Evolutionary conservation across 1,140 invertebrate genomes (phyloP).

Genomic region (Lineus longissimus): DNA sequence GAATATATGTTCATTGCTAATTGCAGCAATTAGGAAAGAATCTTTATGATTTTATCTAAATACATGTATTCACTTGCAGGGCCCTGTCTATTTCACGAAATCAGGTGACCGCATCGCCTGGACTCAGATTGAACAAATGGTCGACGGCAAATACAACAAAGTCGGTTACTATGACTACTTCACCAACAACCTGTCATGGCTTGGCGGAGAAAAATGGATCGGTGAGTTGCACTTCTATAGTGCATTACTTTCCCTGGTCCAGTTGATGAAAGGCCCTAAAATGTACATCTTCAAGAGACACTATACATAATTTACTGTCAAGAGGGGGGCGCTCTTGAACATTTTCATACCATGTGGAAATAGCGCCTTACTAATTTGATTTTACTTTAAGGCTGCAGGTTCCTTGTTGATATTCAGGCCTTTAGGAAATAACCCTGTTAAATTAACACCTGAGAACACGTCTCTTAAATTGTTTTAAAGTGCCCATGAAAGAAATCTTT

Average conservation of each 20-base stretch:
- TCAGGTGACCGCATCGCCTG: constrained; percentile 96
- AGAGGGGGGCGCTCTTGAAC: neutral
- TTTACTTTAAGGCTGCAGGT: too few species aligned
- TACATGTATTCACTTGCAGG: constrained; percentile 63
- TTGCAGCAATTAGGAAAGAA: too few species aligned
- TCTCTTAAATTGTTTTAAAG: too few species aligned
- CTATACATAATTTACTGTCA: neutral
- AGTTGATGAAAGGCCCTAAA: neutral
- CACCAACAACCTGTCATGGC: constrained; percentile 91
- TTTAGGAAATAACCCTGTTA: too few species aligned
- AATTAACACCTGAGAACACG: too few species aligned
- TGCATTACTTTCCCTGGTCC: too few species aligned
- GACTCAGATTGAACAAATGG: constrained; percentile 97
- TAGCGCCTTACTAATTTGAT: too few species aligned
- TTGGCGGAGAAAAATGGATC: constrained; percentile 82
- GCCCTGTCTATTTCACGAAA: constrained; percentile 89
- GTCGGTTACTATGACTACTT: constrained; percentile 96
- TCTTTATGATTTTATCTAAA: too few species aligned
- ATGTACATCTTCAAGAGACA: neutral
- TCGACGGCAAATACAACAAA: constrained; percentile 86
- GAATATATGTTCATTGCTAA: too few species aligned
- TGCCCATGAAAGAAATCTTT: too few species aligned
- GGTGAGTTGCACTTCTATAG: constrained; percentile 59
- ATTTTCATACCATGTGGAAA: too few species aligned
- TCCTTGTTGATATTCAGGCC: too few species aligned